A percentile compares a stretch with the other conserved stretches of the same genome.
Evolutionary conservation across 92 coral and sea anemone genomes (phyloP).

Genomic region (Phenganax subtilis): DNA sequence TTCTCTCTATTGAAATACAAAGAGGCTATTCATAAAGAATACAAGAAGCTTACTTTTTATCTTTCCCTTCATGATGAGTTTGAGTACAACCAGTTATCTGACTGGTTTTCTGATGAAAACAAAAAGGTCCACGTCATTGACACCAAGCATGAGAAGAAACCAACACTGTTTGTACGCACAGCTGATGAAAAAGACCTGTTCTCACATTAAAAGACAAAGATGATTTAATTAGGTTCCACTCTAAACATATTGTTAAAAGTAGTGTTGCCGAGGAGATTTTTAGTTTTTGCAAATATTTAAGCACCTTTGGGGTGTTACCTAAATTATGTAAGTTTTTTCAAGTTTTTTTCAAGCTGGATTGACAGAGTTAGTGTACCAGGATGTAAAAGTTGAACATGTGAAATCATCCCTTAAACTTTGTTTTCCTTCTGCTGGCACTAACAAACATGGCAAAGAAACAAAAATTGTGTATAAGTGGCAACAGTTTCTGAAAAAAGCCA

Average conservation of each 20-base stretch:
- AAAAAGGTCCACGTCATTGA: slow-evolving; percentile 1
- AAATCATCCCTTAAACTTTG: slow-evolving; percentile 50
- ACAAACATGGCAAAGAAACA: slow-evolving; percentile 43
- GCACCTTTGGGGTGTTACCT: slow-evolving; percentile 4
- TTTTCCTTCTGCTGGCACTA: slow-evolving; percentile 35
- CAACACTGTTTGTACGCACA: not conserved
- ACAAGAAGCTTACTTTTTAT: slow-evolving; percentile 58
- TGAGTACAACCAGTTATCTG: slow-evolving; percentile 8
- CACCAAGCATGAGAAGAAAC: not conserved
- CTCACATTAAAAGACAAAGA: slow-evolving; percentile 43
- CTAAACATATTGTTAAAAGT: slow-evolving; percentile 46
- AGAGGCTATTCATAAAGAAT: slow-evolving; percentile 58
- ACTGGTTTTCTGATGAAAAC: slow-evolving; percentile 24
- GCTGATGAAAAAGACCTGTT: slow-evolving; percentile 22
- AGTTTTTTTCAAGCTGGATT: not conserved
- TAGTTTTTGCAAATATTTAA: slow-evolving; percentile 33
- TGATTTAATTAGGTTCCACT: slow-evolving; percentile 44
- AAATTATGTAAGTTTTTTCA: slow-evolving; percentile 6
- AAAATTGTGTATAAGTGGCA: slow-evolving; percentile 54
- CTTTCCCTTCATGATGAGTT: slow-evolving; percentile 45
- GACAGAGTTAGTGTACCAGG: slow-evolving; percentile 25
- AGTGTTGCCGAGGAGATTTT: slow-evolving; percentile 43
- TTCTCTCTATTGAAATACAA: slow-evolving; percentile 54
- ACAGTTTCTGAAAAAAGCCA: slow-evolving; percentile 42
- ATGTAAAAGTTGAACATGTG: slow-evolving; percentile 40